Conservation (phyloP, 2,888 invertebrate species). For the Acanthococcus lagerstroemiae region DNA sequence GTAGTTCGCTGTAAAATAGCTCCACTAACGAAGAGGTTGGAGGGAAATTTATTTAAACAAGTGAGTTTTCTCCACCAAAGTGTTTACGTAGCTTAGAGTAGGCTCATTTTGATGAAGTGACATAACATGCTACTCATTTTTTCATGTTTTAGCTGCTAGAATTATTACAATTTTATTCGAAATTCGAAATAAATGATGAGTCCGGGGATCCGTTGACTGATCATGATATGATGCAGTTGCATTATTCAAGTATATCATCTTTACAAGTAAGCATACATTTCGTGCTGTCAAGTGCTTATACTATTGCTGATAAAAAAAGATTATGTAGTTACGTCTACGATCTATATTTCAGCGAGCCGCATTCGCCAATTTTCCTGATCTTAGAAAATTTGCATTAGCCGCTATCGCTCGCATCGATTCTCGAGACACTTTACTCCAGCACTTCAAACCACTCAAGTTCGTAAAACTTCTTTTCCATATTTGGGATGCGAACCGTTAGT, state of each 20-base stretch:
- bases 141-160: constrained; percentile 69
- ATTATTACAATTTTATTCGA: constrained; percentile 90
- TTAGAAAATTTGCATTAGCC: constrained; percentile 76
- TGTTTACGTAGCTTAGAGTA: background rate
- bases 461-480: constrained; percentile 2
- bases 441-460: constrained; percentile 67
- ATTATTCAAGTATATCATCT: constrained; percentile 85
- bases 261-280: constrained; percentile 66
- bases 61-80: constrained; percentile 53
- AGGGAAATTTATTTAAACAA: constrained; percentile 86
- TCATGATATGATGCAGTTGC: constrained; percentile 84
- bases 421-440: constrained; percentile 66
- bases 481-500: too few species aligned
- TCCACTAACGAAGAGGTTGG: constrained; percentile 57
- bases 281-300: background rate
- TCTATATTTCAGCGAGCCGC: constrained; percentile 64
- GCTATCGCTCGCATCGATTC: constrained; percentile 95
- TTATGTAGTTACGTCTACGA: too few species aligned
- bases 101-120: background rate
- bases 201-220: constrained; percentile 89
- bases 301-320: background rate
- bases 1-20: constrained; percentile 82
- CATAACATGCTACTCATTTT: constrained; percentile 26
- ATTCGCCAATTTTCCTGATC: constrained; percentile 79
- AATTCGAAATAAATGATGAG: constrained; percentile 96